phyloP scores from a whole-genome alignment of 2,113 vertebrate species.

The Dasypus novemcinctus region DNA sequence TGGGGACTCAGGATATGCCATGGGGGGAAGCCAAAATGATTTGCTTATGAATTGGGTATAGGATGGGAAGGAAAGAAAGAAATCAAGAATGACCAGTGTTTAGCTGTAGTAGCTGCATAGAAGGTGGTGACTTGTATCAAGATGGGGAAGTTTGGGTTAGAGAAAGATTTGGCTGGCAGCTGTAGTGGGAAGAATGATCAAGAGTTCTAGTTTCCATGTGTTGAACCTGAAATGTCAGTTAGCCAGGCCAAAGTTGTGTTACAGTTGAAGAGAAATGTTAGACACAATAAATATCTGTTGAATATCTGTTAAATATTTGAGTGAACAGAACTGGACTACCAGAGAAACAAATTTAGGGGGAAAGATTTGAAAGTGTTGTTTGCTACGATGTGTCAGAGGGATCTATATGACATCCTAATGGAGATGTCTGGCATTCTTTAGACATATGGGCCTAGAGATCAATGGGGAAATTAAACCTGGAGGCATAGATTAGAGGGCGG shows the following conservation, averaged over 20 bases:
- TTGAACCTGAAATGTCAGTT: neutral
- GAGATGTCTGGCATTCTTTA: neutral
- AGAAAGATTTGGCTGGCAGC: neutral
- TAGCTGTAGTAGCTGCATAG: neutral
- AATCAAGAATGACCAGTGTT: neutral
- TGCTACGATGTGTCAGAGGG: neutral
- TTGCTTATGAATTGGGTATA: neutral
- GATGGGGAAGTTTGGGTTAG: neutral
- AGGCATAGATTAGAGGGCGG: neutral
- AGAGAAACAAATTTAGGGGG: neutral
- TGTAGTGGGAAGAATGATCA: neutral
- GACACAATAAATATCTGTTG: neutral
- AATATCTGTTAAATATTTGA: neutral
- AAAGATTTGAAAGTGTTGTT: neutral
- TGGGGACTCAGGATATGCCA: neutral
- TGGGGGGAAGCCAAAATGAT: neutral
- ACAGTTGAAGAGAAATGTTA: neutral
- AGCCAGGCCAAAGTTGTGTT: neutral
- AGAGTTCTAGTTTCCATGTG: neutral
- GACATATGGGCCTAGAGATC: neutral
- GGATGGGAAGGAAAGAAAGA: neutral
- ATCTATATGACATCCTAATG: neutral
- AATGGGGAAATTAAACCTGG: slow-evolving; percentile 1
- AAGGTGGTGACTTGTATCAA: neutral
- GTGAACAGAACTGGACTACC: neutral